Base-by-base conservation (phyloP, 37 sponge, comb jelly and placozoan genomes). In the Dysidea cf. avara region DNA sequence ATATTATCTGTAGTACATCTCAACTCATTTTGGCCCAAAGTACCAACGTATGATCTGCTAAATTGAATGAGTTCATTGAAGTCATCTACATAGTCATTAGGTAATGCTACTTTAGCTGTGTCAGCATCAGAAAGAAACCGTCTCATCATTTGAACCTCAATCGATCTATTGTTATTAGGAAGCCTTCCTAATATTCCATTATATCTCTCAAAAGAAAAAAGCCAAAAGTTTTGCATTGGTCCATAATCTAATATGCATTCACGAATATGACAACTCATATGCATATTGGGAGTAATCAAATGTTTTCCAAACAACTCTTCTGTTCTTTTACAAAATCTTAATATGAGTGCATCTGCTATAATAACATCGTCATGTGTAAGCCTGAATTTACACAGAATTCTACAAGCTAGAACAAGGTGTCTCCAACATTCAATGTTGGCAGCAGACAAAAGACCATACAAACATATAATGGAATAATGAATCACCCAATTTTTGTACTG, bases 401-500 rank as follows among this genome's bases (percentile, higher is more conserved):
- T 49, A 48, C 81, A 86, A 18, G 86, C 86, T 25, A 75, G 47
- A 20, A 74, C 81, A 79, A 79, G 74, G 33, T 66, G 63, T 7
- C 63, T 29, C 86, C 86, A 85, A 40, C 73, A 79, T 36, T n/a
- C n/a, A n/a, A n/a, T n/a, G n/a, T 57, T 28, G 59, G 17, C 22
- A 28, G 16, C 26, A 61, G 7, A 34, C 2, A 61, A 5, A n/a
- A 13, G 17, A 18, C 52, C 52, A 50, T 50, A 17, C 16, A 50
- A 50, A 17, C 52, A 50, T 13, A 50, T 18, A 50, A 13, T n/a
- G 30, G 62, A 24, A 34, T 20, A 24, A 5, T 33, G 32, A 61
- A 61, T 61, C 4, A 58, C 39, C 84, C 77, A 83, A 58, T 83
- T 75, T 37, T 75, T 83, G 24, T 24, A 83, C 72, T 83, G 84